Conservation (phyloP, 2,113 vertebrate genomes). For the Alaudala cheleensis region DNA sequence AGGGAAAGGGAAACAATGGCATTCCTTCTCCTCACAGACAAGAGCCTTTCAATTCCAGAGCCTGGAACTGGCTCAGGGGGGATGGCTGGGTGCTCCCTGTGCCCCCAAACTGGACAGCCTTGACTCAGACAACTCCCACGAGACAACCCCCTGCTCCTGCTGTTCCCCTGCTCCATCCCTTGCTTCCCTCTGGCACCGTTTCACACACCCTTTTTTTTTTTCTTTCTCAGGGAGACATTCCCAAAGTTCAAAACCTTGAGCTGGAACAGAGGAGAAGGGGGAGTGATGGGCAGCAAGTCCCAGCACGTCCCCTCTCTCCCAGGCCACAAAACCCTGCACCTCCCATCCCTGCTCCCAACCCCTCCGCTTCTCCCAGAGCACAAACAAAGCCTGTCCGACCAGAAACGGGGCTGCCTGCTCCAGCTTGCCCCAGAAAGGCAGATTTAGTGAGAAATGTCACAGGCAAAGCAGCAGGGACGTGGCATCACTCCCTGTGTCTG, state of each 20-base stretch:
- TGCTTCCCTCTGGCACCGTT: not conserved
- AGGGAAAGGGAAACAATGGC: not conserved
- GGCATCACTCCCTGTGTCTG: not conserved
- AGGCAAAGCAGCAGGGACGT: not conserved
- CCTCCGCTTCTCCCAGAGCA: not conserved
- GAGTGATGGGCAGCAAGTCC: slow-evolving; percentile 56
- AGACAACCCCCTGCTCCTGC: not conserved
- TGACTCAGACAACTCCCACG: not conserved
- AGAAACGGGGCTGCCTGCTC: slow-evolving; percentile 66
- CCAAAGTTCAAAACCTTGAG: slow-evolving; percentile 52
- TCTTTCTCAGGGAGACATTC: slow-evolving; percentile 31
- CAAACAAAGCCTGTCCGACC: slow-evolving; percentile 70
- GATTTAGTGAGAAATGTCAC: slow-evolving; percentile 18
- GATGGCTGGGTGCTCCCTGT: not conserved
- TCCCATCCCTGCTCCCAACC: slow-evolving; percentile 48
- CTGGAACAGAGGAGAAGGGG: not conserved
- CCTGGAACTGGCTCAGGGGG: not conserved
- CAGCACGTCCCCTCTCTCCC: slow-evolving; percentile 39
- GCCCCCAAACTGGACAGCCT: not conserved
- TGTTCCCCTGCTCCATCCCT: not conserved
- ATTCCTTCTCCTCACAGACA: not conserved
- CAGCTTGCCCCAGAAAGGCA: slow-evolving; percentile 51
- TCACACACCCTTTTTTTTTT: not conserved
- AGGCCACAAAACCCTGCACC: slow-evolving; percentile 11
- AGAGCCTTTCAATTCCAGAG: not conserved